A percentile compares a stretch with the other conserved stretches of the same genome.
phyloP scores from a whole-genome alignment of 2,113 vertebrate species.

The Cepphus grylle region DNA sequence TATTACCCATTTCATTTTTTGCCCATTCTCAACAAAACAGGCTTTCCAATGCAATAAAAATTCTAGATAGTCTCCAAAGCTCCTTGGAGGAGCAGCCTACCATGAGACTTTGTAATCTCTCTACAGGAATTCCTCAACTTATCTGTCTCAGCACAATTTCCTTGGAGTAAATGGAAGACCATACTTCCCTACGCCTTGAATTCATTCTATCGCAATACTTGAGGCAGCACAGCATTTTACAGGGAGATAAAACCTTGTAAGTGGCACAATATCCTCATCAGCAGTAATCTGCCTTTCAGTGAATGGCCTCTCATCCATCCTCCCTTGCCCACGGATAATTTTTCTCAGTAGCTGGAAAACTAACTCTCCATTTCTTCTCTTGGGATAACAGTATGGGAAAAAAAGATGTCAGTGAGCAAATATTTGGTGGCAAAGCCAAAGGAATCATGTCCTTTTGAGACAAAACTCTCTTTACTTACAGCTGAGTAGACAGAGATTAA shows the following conservation, averaged over 20 bases:
- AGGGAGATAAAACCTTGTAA: neutral
- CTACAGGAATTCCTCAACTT: neutral
- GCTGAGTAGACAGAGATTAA: constrained; percentile 35
- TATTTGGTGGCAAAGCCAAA: constrained; percentile 2
- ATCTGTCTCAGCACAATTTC: neutral
- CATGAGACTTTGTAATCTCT: neutral
- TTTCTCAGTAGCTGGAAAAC: neutral
- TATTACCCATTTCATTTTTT: neutral
- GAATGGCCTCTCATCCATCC: neutral
- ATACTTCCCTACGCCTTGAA: neutral
- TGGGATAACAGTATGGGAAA: neutral
- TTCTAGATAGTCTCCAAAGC: neutral
- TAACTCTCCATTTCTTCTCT: neutral
- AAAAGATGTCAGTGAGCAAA: constrained; percentile 3
- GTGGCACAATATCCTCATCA: neutral
- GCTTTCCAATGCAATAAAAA: neutral
- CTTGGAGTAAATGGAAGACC: neutral
- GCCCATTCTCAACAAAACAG: neutral
- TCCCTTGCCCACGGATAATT: neutral
- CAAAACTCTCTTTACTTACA: constrained; percentile 17
- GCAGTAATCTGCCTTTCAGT: neutral
- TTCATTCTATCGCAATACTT: neutral
- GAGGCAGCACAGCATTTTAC: neutral
- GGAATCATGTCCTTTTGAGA: neutral
- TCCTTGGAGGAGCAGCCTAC: neutral